Conservation (phyloP, 1,140 invertebrate genomes). For the Anastrepha obliqua region DNA sequence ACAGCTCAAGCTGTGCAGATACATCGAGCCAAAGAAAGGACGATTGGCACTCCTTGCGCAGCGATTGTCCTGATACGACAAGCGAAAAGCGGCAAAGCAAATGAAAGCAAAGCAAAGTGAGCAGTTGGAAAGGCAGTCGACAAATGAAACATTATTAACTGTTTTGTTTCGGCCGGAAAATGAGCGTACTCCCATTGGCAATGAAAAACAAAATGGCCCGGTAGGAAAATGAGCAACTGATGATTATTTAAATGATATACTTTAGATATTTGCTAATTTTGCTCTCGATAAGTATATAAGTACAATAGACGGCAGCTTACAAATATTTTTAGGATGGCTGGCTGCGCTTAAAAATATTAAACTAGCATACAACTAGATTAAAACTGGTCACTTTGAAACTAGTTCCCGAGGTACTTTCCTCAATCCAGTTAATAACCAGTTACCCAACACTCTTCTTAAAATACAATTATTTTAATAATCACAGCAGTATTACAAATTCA, state of each 20-base stretch:
- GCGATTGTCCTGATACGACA: background rate
- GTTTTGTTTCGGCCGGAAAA: slow-evolving; percentile 28
- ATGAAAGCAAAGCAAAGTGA: background rate
- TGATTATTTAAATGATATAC: too few species aligned
- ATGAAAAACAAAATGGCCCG: background rate
- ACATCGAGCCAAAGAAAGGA: background rate
- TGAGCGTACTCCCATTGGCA: background rate
- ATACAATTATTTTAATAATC: too few species aligned
- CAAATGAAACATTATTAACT: slow-evolving; percentile 38
- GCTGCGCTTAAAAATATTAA: background rate
- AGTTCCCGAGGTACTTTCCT: background rate
- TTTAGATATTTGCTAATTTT: too few species aligned
- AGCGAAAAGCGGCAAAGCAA: background rate
- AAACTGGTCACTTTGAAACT: background rate
- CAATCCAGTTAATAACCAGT: too few species aligned
- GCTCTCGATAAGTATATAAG: too few species aligned
- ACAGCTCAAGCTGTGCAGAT: slow-evolving; percentile 26
- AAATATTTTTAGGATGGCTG: too few species aligned
- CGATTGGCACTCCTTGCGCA: background rate
- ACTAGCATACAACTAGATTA: background rate
- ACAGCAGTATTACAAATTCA: too few species aligned
- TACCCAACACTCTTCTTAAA: too few species aligned
- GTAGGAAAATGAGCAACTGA: background rate
- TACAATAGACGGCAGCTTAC: too few species aligned
- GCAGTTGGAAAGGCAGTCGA: background rate